Evolutionary conservation across 2,888 invertebrate species (phyloP).

Genomic region (Pyrochroa serraticornis): DNA sequence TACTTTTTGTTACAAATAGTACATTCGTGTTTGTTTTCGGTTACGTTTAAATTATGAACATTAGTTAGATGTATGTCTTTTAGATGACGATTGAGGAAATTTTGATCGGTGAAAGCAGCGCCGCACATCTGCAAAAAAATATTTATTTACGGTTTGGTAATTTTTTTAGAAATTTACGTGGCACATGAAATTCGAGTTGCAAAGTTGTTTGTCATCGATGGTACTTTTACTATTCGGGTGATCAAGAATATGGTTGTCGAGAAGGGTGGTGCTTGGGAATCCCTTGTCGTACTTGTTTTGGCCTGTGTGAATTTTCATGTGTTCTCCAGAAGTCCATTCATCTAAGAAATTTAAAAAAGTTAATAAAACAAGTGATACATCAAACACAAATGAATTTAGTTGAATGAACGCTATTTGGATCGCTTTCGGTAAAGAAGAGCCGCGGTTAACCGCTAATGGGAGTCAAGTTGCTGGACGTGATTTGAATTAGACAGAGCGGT

Average conservation of each 20-base stretch:
- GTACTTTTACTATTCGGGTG: constrained; percentile 41
- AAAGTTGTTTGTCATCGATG: constrained; percentile 26
- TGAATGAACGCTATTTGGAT: too few relatives aligned
- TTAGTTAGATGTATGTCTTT: constrained; percentile 47
- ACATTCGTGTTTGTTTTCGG: constrained; percentile 51
- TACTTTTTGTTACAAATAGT: constrained; percentile 54
- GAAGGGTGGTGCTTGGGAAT: constrained; percentile 43
- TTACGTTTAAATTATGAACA: constrained; percentile 25
- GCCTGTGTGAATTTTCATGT: constrained; percentile 53
- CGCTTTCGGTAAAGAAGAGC: too few relatives aligned
- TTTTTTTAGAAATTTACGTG: constrained; percentile 36
- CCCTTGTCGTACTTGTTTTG: constrained; percentile 51
- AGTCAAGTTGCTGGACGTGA: too few relatives aligned
- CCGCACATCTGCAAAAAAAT: constrained; percentile 50
- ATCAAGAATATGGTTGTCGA: constrained; percentile 48
- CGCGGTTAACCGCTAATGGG: too few relatives aligned
- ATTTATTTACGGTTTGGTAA: neutral
- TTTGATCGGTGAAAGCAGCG: constrained; percentile 46
- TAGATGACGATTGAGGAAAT: constrained; percentile 48
- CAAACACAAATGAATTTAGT: too few relatives aligned
- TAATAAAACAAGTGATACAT: neutral
- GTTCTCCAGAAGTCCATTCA: constrained; percentile 54
- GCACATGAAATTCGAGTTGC: constrained; percentile 41
- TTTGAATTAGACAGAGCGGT: too few relatives aligned
- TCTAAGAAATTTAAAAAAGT: constrained; percentile 45